A percentile compares a stretch with the other conserved stretches of the same genome.
These are phyloP conservation scores for Biston betularia DNA, from an alignment of 2,888 invertebrate species.

Conservation along the genomic window DNA sequence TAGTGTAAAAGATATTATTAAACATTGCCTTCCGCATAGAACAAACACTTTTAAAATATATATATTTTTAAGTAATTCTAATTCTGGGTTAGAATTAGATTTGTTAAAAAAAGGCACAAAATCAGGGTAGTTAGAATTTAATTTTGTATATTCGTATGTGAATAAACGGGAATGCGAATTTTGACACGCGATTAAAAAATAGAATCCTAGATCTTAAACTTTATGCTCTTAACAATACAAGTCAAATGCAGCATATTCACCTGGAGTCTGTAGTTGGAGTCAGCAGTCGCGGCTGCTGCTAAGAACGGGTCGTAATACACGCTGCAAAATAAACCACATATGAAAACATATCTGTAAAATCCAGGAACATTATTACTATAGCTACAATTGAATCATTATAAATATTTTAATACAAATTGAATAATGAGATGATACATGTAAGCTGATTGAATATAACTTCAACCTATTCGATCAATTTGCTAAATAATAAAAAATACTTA, in stretches of 20 bases:
- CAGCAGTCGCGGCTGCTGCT: constrained; percentile 94
- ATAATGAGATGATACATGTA: constrained; percentile 31
- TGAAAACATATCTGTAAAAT: constrained; percentile 18
- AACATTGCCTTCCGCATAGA: no score
- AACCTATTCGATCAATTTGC: constrained; percentile 22
- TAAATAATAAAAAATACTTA: constrained; percentile 25
- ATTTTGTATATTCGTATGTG: no score
- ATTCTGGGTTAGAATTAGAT: no score
- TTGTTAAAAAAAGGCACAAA: no score
- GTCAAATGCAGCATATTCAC: constrained; percentile 83
- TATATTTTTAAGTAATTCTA: no score
- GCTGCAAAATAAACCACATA: constrained; percentile 85
- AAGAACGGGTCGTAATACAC: constrained; percentile 98
- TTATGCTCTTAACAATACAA: neutral
- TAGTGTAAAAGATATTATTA: no score
- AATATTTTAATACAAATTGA: constrained; percentile 14
- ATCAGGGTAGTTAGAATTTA: no score
- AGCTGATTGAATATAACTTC: constrained; percentile 27
- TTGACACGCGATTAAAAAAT: no score
- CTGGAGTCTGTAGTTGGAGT: constrained; percentile 96
- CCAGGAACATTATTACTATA: neutral
- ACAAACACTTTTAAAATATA: no score
- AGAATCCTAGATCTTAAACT: no score
- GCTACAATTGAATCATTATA: constrained; percentile 6
- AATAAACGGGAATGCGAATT: no score